Conservation (phyloP, 2,113 vertebrate genomes). For the Saccopteryx bilineata region DNA sequence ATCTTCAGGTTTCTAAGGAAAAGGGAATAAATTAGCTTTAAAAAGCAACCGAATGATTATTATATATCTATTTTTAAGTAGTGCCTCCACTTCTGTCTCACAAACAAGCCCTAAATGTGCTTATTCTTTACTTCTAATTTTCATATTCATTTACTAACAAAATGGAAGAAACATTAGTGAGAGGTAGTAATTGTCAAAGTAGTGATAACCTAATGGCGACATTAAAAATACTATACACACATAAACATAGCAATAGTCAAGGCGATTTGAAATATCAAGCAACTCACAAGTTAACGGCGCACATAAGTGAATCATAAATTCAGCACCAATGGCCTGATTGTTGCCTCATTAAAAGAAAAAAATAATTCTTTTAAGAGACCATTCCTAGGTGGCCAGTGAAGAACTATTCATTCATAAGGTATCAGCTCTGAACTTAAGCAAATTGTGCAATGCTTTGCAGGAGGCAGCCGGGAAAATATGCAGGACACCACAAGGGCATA, state of each 20-base stretch:
- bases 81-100: constrained; percentile 49
- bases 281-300: constrained; percentile 13
- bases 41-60: constrained; percentile 63
- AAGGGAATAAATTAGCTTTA: constrained; percentile 54
- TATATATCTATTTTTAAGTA: constrained; percentile 66
- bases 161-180: constrained; percentile 64
- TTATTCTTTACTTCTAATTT: constrained; percentile 71
- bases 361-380: background rate
- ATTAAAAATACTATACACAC: constrained; percentile 46
- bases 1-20: constrained; percentile 51
- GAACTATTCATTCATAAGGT: background rate
- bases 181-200: constrained; percentile 66
- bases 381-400: background rate
- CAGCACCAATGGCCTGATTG: constrained; percentile 4
- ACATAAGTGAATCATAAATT: constrained; percentile 39
- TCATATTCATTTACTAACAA: constrained; percentile 72
- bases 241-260: constrained; percentile 48
- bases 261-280: constrained; percentile 57
- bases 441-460: background rate
- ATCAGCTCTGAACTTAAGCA: background rate
- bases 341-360: constrained; percentile 2
- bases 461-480: background rate
- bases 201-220: constrained; percentile 67
- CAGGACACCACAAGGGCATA: background rate
- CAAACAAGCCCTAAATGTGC: constrained; percentile 71